phyloP scores from a whole-genome alignment of 2,888 invertebrate species.

The Pristionchus exspectatus region DNA sequence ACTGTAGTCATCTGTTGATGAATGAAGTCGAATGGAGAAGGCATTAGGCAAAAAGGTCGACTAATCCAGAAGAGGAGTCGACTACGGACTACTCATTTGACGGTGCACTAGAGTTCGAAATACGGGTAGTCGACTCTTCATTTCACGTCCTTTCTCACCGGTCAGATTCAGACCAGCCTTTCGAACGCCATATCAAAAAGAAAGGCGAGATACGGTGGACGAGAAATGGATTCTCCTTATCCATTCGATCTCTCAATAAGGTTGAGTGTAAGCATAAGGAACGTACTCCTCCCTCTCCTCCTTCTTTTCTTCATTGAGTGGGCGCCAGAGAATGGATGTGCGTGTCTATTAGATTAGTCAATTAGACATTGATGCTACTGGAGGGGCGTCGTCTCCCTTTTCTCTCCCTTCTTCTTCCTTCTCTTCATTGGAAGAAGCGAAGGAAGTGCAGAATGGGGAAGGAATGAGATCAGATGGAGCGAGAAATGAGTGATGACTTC shows the following conservation, averaged over 20 bases:
- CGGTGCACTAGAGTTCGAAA: no score
- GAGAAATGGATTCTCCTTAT: not conserved
- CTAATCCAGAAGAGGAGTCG: not conserved
- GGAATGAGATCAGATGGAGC: not conserved
- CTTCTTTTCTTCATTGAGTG: not conserved
- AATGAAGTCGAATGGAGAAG: not conserved
- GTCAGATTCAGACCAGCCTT: no score
- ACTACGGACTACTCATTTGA: not conserved
- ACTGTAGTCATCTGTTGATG: not conserved
- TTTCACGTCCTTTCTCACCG: no score
- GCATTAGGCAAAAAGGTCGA: not conserved
- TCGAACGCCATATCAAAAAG: no score
- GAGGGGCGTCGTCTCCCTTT: not conserved
- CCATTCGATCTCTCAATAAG: not conserved
- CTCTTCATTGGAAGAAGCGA: not conserved
- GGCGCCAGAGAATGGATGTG: constrained; percentile 25
- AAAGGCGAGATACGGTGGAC: not conserved
- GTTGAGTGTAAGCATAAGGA: not conserved
- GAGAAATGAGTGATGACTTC: not conserved
- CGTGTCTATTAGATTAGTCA: constrained; percentile 54
- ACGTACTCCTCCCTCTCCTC: not conserved
- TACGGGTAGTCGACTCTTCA: no score
- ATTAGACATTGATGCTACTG: constrained; percentile 51
- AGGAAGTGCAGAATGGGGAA: not conserved
- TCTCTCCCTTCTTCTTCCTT: constrained; percentile 5